These are phyloP conservation scores for Hemicordylus capensis DNA, from an alignment of 2,113 vertebrate genomes.

Conservation along the genomic window DNA sequence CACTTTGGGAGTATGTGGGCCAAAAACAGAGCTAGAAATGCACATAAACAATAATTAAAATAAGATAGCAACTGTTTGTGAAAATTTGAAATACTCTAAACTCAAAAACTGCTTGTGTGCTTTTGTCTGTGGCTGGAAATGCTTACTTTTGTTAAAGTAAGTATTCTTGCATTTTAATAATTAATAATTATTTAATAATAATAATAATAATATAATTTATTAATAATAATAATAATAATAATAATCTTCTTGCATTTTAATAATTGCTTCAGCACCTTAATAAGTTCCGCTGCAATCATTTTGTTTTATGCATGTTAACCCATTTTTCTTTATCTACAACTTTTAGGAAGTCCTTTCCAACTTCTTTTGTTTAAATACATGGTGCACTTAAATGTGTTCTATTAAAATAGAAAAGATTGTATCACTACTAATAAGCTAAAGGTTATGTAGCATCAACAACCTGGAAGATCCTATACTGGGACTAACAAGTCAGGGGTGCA, in stretches of 20 bases:
- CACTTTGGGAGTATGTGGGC: too few species aligned
- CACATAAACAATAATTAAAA: too few species aligned
- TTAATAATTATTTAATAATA: too few species aligned
- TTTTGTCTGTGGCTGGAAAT: neutral
- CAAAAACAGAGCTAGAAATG: too few species aligned
- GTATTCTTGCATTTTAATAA: too few species aligned
- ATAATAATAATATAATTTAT: too few species aligned
- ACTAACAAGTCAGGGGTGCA: too few species aligned
- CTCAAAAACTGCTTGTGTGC: neutral
- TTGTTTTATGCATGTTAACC: neutral
- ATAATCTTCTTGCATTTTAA: neutral
- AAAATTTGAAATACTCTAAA: neutral
- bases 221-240: too few species aligned
- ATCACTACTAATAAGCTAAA: accelerated
- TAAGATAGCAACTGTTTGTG: neutral
- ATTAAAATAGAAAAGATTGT: neutral
- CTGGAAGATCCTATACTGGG: neutral
- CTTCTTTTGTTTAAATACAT: accelerated
- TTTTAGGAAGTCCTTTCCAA: neutral
- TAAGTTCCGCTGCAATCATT: neutral
- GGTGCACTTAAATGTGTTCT: too few species aligned
- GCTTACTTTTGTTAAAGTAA: neutral
- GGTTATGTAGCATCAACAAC: neutral
- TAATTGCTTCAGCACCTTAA: neutral
- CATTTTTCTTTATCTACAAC: neutral